Evolutionary conservation across 2,113 vertebrate genomes (phyloP), one percentile per base, ranked within the genome.

Genomic region (Eulemur rufifrons): DNA sequence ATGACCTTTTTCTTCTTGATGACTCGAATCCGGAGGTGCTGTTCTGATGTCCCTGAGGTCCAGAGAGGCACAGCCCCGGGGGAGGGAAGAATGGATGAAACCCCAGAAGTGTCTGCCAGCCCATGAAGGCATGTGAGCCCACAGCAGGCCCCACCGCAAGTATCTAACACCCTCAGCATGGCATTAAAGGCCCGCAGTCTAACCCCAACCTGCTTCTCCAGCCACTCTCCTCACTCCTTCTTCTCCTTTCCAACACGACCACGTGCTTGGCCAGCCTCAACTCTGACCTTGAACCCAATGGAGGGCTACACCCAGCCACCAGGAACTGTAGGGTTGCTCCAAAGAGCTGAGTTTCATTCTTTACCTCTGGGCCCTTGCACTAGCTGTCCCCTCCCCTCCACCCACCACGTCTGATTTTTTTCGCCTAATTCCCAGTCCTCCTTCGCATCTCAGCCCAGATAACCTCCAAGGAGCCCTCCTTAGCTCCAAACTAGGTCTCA

Each of bases 1-100:
- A 98, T 18, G 25, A 98, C 27, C 50, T 97, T 98, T 86, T 97
- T 98, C 90, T 97, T 98, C 87, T 97, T 97, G 81, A 97, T 52
- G 25, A 98, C 37, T 11, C 95, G 96, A 63, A 97, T 12, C 59
- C 42, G 76, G 59, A 97, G 42, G 1, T 83, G 86, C 66, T 82
- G 93, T 85, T 32, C 39, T 71, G 90, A 89, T 11, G 95, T 97
- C 45, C 77, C 98, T 98, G 61, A 64, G n/a, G 71, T 39, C 56
- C 84, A 66, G 18, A n/a, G 39, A 90, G 45, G 39, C 42, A 73
- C 12, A 80, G 64, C 39, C 50, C 45, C 45, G 2, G 64, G 15
- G 23, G 45, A 89, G 1, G 37, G 63, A 61, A 63, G 29, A 78
- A 87, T 23, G 50, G 8, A n/a, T 29, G n/a, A 94, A 76, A 74